Conservation (phyloP, 1,140 invertebrate genomes). For the Anoplophora glabripennis region DNA sequence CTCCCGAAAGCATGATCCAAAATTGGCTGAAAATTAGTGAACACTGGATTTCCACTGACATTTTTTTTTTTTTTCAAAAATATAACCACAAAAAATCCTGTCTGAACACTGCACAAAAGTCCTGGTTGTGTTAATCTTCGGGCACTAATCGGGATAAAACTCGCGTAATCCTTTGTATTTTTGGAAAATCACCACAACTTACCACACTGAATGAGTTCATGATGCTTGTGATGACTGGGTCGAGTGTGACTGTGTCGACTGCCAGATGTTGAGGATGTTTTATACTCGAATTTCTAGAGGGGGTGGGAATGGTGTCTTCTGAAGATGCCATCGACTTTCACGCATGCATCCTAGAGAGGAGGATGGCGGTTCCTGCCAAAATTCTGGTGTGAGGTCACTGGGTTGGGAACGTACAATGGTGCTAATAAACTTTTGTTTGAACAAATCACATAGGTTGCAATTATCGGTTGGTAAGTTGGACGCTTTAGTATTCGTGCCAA, state of each 20-base stretch:
- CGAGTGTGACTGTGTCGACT: conserved; percentile 46
- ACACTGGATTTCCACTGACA: too few relatives aligned
- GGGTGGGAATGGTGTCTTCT: conserved; percentile 41
- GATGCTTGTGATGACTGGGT: conserved; percentile 47
- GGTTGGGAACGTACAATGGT: not conserved
- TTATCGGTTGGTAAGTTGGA: too few relatives aligned
- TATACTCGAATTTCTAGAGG: conserved; percentile 35
- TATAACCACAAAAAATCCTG: conserved; percentile 15
- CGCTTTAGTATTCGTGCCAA: too few relatives aligned
- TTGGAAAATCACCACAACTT: conserved; percentile 32
- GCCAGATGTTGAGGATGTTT: conserved; percentile 35
- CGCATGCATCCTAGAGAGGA: conserved; percentile 19
- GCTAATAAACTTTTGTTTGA: too few relatives aligned
- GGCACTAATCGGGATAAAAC: conserved; percentile 16
- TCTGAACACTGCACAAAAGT: conserved; percentile 9
- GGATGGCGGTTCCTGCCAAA: conserved; percentile 13
- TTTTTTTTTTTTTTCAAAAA: not conserved
- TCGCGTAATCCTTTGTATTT: conserved; percentile 22
- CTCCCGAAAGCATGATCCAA: not conserved
- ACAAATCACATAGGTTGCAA: too few relatives aligned
- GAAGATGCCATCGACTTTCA: conserved; percentile 42
- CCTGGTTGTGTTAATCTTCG: conserved; percentile 9
- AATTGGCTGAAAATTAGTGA: not conserved
- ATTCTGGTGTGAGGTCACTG: conserved; percentile 9
- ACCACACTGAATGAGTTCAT: conserved; percentile 50